Evolutionary conservation across 2,113 vertebrate genomes (phyloP).

Genomic region (Elachura formosa): DNA sequence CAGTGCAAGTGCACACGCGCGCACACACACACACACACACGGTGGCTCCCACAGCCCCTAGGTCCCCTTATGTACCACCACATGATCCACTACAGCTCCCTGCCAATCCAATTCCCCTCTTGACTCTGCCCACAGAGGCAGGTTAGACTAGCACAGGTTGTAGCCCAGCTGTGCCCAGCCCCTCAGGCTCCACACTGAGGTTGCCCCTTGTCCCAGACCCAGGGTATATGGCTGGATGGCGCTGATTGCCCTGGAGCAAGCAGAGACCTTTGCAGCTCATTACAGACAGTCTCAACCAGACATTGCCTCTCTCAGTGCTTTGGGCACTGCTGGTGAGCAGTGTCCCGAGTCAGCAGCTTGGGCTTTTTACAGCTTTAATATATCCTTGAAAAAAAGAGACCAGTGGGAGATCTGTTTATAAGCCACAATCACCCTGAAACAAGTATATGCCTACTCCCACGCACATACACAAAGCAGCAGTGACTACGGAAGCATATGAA

Average conservation of each 20-base stretch:
- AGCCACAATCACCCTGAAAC: background rate
- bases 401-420: background rate
- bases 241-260: fast-evolving
- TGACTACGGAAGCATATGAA: background rate
- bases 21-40: no score
- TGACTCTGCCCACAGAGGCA: fast-evolving
- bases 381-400: background rate
- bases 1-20: background rate
- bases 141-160: fast-evolving
- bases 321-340: background rate
- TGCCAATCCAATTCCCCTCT: fast-evolving
- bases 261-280: background rate
- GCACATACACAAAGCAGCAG: background rate
- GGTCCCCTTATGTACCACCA: background rate
- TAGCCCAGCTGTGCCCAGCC: background rate
- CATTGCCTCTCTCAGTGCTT: background rate
- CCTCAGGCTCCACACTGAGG: no score
- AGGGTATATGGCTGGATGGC: fast-evolving
- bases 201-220: background rate
- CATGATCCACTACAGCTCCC: fast-evolving
- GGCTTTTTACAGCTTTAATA: background rate
- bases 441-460: background rate
- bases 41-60: background rate
- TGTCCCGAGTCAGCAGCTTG: background rate
- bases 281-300: background rate